Base-by-base conservation (phyloP, 2,113 vertebrate species). In the Panthera tigris region DNA sequence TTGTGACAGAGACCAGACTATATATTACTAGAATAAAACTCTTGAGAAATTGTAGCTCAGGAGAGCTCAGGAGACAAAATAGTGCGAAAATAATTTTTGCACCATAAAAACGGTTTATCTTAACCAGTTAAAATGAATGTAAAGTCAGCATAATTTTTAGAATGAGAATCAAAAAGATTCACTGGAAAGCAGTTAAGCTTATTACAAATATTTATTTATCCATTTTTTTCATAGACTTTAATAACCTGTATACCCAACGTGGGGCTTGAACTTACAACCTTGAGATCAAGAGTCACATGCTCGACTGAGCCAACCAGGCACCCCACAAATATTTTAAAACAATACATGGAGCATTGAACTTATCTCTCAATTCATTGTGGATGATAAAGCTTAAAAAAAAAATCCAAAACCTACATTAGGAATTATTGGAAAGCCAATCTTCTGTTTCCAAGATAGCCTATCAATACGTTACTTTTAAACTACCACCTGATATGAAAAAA, bases 11-110 rank as follows among this genome's bases (percentile, higher is more conserved):
- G 91, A 98, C 61, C n/a, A 98, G 71, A 98, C 97, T 95, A 98
- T 69, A 94, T 71, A 98, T 97, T 91, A 68, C 83, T 97, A 68
- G 48, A 97, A 95, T 98, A 98, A 98, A 98, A 98, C 97, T 95
- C 95, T 93, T 98, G 95, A 98, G 95, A 98, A 98, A 96, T 27
- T 85, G 48, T 92, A 97, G 85, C 97, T 98, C 79, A 91, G 84
- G 93, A 97, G 94, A 98, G 97, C 81, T 91, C 93, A 97, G 96
- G 95, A 98, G 23, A 98, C 91, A 96, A 96, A 97, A 96, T 87
- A 96, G 94, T 98, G 97, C 79, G 97, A 98, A 98, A 98, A 98
- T 96, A 98, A 98, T 95, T 41, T 95, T 98, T 97, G 57, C 93
- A 98, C 81, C 82, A 61, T 97, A 93, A 96, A 98, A 98, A 98